Percentiles rank a stretch among this genome's conserved stretches.
Conservation (phyloP, 2,888 invertebrate species). For the Bombylius major region DNA sequence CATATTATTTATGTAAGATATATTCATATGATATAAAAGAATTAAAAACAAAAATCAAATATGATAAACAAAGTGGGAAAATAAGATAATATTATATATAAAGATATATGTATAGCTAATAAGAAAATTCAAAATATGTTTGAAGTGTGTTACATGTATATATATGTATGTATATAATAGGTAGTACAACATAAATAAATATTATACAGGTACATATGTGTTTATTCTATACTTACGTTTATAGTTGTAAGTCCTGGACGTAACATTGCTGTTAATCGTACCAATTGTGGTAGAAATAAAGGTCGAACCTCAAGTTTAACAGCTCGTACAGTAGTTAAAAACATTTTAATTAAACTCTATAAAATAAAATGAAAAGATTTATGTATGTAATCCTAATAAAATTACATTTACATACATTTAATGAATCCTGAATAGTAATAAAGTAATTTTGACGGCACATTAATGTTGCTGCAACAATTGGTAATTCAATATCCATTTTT, state of each 20-base stretch:
- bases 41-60: too few relatives aligned
- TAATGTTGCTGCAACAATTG: slow-evolving; percentile 66
- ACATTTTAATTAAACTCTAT: slow-evolving; percentile 66
- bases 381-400: too few relatives aligned
- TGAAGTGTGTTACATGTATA: background rate
- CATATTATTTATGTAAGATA: too few relatives aligned
- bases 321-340: slow-evolving; percentile 54
- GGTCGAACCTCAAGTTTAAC: slow-evolving; percentile 84
- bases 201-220: too few relatives aligned
- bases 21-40: too few relatives aligned
- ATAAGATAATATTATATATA: too few relatives aligned
- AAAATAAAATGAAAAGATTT: background rate
- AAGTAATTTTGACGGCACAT: slow-evolving; percentile 68
- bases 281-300: slow-evolving; percentile 75
- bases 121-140: background rate
- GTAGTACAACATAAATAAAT: too few relatives aligned
- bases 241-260: slow-evolving; percentile 68
- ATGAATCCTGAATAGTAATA: slow-evolving; percentile 57
- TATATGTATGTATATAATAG: background rate
- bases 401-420: slow-evolving; percentile 44
- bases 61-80: too few relatives aligned
- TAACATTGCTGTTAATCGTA: slow-evolving; percentile 67
- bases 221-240: slow-evolving; percentile 33
- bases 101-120: background rate
- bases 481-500: slow-evolving; percentile 68